A percentile compares a stretch with the other conserved stretches of the same genome.
These are phyloP conservation scores for Cyanistes caeruleus DNA, from an alignment of 2,113 vertebrate species.

Conservation along the genomic window DNA sequence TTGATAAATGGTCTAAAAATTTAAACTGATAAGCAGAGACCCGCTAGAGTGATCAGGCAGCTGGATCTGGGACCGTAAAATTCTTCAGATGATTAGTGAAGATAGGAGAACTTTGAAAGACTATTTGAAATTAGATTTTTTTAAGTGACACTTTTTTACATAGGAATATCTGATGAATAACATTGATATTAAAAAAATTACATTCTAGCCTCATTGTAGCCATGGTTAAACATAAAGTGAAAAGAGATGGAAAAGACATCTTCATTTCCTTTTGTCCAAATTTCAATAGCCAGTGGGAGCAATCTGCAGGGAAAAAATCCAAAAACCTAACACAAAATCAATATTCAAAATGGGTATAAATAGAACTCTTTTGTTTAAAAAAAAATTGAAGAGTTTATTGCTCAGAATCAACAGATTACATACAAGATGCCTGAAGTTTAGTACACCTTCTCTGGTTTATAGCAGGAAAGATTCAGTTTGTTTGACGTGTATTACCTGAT, in stretches of 20 bases:
- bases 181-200: not conserved
- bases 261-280: not conserved
- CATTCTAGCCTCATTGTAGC: not conserved
- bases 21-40: not conserved
- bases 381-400: not conserved
- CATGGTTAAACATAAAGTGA: not conserved
- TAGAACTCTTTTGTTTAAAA: not conserved
- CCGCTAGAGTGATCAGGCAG: not conserved
- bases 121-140: not conserved
- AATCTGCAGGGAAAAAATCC: not conserved
- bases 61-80: not conserved
- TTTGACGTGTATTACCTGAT: not conserved
- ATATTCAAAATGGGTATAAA: not conserved
- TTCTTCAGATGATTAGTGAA: not conserved
- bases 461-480: not conserved
- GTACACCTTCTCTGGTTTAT: not conserved
- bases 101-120: not conserved
- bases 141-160: not conserved
- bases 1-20: not conserved
- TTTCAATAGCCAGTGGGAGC: not conserved
- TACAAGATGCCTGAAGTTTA: not conserved
- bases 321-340: not conserved
- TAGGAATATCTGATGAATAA: not conserved
- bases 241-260: not conserved
- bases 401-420: not conserved